Evolutionary conservation across 2,888 invertebrate species (phyloP).

Genomic region (Drosophila histrio): DNA sequence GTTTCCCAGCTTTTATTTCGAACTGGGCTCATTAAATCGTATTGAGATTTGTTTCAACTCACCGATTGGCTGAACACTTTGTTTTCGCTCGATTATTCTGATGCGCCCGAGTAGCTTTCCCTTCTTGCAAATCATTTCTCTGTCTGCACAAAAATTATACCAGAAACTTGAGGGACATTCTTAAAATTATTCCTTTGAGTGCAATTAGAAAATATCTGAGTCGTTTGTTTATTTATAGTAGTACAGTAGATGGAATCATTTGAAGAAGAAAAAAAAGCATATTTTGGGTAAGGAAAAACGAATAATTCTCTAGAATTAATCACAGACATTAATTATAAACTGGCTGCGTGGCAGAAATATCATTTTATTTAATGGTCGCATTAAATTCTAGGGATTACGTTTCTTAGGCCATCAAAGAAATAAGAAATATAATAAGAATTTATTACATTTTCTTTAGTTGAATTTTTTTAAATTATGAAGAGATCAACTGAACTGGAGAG

Average conservation of each 20-base stretch:
- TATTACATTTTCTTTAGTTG: neutral
- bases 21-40: constrained; percentile 64
- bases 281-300: neutral
- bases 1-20: constrained; percentile 31
- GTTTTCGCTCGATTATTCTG: constrained; percentile 43
- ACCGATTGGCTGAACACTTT: constrained; percentile 57
- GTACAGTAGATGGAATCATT: neutral
- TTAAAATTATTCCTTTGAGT: constrained; percentile 48
- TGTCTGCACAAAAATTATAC: constrained; percentile 10
- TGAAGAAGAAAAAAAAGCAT: constrained; percentile 2
- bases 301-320: constrained; percentile 50
- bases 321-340: constrained; percentile 56
- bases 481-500: neutral
- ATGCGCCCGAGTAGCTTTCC: constrained; percentile 46
- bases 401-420: neutral
- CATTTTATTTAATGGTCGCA: constrained; percentile 49
- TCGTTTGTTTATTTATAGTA: constrained; percentile 9
- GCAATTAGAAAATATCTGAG: constrained; percentile 63
- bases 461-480: neutral
- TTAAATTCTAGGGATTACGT: constrained; percentile 28
- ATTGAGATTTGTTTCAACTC: constrained; percentile 59
- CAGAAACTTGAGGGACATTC: constrained; percentile 1
- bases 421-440: constrained; percentile 10
- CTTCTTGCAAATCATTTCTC: constrained; percentile 57
- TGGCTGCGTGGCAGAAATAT: constrained; percentile 47